A percentile compares a stretch with the other conserved stretches of the same genome.
phyloP scores from a whole-genome alignment of 2,797 vertebrate species.

The Glossophaga mutica region DNA sequence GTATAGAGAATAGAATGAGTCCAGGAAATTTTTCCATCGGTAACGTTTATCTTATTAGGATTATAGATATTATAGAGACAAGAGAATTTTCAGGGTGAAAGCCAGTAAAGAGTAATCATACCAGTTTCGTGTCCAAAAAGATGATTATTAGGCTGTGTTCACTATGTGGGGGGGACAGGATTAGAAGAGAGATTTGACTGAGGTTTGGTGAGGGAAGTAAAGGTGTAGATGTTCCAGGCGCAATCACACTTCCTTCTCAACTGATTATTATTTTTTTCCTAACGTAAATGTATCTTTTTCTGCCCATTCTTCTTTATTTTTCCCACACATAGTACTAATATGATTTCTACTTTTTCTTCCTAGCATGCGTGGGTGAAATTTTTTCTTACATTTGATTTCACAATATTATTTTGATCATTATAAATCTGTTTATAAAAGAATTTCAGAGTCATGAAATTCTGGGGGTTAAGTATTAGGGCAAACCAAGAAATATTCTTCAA shows the following conservation, averaged over 20 bases:
- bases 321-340: neutral
- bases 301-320: neutral
- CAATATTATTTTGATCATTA: neutral
- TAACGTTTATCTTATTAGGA: slow-evolving; percentile 19
- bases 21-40: neutral
- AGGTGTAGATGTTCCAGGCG: neutral
- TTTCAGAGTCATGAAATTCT: neutral
- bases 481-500: neutral
- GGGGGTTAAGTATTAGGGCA: neutral
- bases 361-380: neutral
- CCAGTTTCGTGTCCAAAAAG: neutral
- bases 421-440: neutral
- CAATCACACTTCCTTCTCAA: too few relatives aligned
- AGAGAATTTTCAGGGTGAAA: slow-evolving; percentile 22
- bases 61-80: neutral
- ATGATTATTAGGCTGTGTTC: neutral
- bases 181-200: neutral
- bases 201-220: neutral
- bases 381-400: neutral
- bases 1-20: neutral
- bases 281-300: neutral
- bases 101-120: neutral
- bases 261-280: neutral
- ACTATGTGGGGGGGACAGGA: neutral
- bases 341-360: neutral